These are phyloP conservation scores for Pteromalus puparum DNA, from an alignment of 1,140 invertebrate genomes.

Conservation along the genomic window DNA sequence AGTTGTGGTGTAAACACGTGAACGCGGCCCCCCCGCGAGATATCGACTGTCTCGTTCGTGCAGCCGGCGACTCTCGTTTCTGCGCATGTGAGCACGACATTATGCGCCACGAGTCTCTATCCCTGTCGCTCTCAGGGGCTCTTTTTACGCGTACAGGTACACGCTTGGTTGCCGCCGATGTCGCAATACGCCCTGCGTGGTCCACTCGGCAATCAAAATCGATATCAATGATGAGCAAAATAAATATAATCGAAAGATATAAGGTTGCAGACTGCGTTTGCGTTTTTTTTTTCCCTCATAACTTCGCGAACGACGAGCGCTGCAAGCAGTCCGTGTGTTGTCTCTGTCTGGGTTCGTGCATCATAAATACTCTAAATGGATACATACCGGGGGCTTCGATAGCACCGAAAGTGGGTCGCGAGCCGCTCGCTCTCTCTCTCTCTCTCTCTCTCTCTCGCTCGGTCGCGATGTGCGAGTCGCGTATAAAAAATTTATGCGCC, in stretches of 20 bases:
- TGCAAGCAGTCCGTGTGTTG: background rate
- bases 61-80: background rate
- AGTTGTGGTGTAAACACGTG: conserved; percentile 18
- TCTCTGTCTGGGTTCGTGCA: conserved; percentile 29
- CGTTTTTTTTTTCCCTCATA: background rate
- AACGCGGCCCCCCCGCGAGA: background rate
- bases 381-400: conserved; percentile 44
- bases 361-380: conserved; percentile 53
- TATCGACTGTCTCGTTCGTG: background rate
- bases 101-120: conserved; percentile 26
- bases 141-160: too few relatives aligned
- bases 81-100: conserved; percentile 37
- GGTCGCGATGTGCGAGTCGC: background rate
- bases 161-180: too few relatives aligned
- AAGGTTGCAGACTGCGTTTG: background rate
- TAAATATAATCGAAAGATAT: background rate
- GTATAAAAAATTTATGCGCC: conserved; percentile 33
- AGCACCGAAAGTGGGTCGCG: conserved; percentile 46
- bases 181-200: too few relatives aligned
- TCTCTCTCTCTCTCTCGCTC: too few relatives aligned
- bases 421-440: background rate
- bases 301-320: background rate
- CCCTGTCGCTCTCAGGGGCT: too few relatives aligned
- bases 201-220: too few relatives aligned
- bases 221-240: too few relatives aligned